These are phyloP conservation scores for Tryphoninae sp. DNA, from an alignment of 2,888 invertebrate genomes.

Conservation along the genomic window DNA sequence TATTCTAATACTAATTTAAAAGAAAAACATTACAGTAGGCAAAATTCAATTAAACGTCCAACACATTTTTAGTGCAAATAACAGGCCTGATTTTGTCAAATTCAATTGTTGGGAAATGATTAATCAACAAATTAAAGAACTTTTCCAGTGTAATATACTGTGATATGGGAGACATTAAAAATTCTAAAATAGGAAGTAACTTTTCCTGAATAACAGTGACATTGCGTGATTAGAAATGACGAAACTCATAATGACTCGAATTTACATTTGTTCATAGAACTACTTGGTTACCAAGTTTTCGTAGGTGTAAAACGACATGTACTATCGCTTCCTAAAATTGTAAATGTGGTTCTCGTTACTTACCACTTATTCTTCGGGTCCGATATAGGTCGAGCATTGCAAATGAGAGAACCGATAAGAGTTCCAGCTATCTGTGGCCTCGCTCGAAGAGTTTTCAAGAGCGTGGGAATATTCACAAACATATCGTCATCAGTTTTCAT, in stretches of 20 bases:
- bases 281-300: background rate
- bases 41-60: no score
- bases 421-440: slow-evolving; percentile 80
- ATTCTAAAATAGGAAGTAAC: no score
- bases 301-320: background rate
- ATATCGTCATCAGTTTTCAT: slow-evolving; percentile 95
- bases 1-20: no score
- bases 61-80: no score
- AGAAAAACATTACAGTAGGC: no score
- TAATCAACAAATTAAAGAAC: no score
- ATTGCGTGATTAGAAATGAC: background rate
- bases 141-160: no score
- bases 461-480: slow-evolving; percentile 89
- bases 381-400: slow-evolving; percentile 88
- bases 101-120: no score
- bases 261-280: background rate
- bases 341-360: slow-evolving; percentile 67
- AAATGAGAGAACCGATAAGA: slow-evolving; percentile 90
- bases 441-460: slow-evolving; percentile 81
- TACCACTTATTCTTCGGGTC: slow-evolving; percentile 90
- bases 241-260: background rate
- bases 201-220: no score
- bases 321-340: background rate
- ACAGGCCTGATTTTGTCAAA: no score
- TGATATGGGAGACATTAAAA: no score